These are phyloP conservation scores for Sebastes diploproa DNA, from an alignment of 2,797 vertebrate genomes.

Conservation along the genomic window DNA sequence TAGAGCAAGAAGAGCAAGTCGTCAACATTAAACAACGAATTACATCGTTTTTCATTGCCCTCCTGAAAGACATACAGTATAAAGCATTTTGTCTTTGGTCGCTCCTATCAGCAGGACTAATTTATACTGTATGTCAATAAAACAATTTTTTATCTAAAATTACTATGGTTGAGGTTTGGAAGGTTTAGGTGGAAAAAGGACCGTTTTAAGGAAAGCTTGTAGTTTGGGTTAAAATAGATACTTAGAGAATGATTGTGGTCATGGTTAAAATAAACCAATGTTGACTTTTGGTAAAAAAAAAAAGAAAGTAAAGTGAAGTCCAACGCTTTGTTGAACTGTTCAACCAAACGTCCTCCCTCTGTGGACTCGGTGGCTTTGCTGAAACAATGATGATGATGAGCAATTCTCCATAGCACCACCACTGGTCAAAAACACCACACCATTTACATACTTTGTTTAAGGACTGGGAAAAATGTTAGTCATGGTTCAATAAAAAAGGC, in stretches of 20 bases:
- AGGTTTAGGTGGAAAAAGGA: no score
- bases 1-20: background rate
- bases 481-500: background rate
- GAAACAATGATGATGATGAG: background rate
- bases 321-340: background rate
- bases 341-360: background rate
- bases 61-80: background rate
- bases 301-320: no score
- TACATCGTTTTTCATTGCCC: background rate
- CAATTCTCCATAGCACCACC: background rate
- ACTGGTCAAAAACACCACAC: background rate
- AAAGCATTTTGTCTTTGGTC: background rate
- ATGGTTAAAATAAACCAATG: background rate
- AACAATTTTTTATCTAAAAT: background rate
- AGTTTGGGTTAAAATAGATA: background rate
- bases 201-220: background rate
- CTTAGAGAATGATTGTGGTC: background rate
- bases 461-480: background rate
- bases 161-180: background rate
- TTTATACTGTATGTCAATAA: background rate
- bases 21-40: background rate
- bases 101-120: background rate
- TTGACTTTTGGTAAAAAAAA: background rate
- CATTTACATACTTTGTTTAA: background rate
- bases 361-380: background rate